Evolutionary conservation across 2,888 invertebrate genomes (phyloP).

Genomic region (Spicauda simplicius): DNA sequence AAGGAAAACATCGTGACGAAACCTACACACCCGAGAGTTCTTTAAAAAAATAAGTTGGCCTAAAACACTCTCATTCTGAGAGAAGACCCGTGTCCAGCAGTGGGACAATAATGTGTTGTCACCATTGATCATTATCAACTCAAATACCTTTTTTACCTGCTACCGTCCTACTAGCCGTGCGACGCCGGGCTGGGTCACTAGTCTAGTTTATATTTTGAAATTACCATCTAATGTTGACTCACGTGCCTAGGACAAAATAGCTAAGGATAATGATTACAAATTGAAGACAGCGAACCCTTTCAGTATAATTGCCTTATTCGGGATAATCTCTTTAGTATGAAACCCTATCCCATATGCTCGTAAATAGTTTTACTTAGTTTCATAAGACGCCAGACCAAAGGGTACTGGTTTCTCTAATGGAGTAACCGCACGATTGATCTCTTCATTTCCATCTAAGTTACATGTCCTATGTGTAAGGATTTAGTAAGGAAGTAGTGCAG

Average conservation of each 20-base stretch:
- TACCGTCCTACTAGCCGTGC: no score
- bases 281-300: slow-evolving; percentile 1
- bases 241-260: slow-evolving; percentile 13
- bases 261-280: neutral
- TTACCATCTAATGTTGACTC: neutral
- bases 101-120: no score
- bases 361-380: slow-evolving; percentile 24
- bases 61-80: no score
- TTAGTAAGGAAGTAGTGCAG: no score
- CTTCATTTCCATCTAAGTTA: slow-evolving; percentile 2
- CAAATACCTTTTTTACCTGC: no score
- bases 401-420: neutral
- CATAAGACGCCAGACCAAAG: neutral
- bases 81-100: no score
- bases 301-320: slow-evolving; percentile 19
- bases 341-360: slow-evolving; percentile 18
- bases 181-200: no score
- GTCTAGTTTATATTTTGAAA: no score
- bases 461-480: neutral
- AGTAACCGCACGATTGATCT: slow-evolving; percentile 4
- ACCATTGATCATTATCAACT: no score
- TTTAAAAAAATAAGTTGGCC: no score
- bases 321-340: slow-evolving; percentile 24
- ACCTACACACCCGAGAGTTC: no score
- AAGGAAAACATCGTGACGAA: no score